These are phyloP conservation scores for Gastrophysa polygoni DNA, from an alignment of 2,888 invertebrate genomes.

Conservation along the genomic window DNA sequence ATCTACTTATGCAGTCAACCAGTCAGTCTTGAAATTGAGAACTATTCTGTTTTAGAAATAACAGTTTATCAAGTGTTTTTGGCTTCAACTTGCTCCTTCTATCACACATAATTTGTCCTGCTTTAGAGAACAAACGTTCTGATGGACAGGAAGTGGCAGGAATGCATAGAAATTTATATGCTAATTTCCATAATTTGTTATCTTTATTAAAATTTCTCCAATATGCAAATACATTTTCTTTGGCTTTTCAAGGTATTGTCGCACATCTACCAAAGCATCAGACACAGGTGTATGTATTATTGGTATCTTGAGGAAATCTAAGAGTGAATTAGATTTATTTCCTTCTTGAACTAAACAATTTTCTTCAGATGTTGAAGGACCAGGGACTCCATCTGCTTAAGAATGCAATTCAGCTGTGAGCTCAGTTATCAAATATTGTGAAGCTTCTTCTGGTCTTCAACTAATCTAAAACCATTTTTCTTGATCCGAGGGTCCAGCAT, in stretches of 20 bases:
- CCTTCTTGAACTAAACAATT: not conserved
- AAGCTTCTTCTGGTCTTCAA: conserved; percentile 5
- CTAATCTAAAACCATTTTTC: conserved; percentile 7
- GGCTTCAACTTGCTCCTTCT: conserved; percentile 7
- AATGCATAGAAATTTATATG: conserved; percentile 11
- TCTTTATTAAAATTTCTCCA: conserved; percentile 12
- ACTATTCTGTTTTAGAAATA: conserved; percentile 17
- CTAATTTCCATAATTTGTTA: conserved; percentile 8
- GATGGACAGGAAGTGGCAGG: conserved; percentile 17
- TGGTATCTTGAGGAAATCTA: conserved; percentile 3
- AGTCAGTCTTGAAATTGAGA: conserved; percentile 9
- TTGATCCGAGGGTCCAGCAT: conserved; percentile 12
- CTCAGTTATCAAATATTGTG: conserved; percentile 4
- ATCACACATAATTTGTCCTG: conserved; percentile 11
- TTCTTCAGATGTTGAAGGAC: conserved; percentile 2
- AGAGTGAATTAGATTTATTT: not conserved
- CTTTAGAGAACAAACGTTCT: conserved; percentile 18
- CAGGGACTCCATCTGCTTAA: not conserved
- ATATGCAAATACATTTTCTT: conserved; percentile 3
- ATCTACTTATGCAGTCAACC: not conserved
- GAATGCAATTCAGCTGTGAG: conserved; percentile 5
- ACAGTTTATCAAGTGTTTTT: conserved; percentile 5
- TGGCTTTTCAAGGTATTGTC: conserved; percentile 16
- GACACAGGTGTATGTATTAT: conserved; percentile 6
- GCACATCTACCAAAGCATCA: conserved; percentile 13